Percentiles rank a stretch among this genome's conserved stretches.
Evolutionary conservation across 2,797 vertebrate species (phyloP).

Genomic region (Microcaecilia unicolor): DNA sequence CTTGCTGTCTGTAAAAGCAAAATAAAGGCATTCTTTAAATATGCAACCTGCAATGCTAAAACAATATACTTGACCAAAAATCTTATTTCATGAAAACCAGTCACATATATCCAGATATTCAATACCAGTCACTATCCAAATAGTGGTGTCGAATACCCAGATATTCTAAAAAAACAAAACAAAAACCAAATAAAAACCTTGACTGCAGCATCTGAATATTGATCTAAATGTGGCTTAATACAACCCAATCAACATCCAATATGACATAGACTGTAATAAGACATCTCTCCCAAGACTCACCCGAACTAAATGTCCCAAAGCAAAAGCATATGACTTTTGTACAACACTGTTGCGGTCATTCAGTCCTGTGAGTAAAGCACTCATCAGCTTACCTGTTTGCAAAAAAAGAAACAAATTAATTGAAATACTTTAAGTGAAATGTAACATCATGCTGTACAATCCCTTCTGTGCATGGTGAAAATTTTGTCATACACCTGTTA

Average conservation of each 20-base stretch:
- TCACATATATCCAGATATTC: too few relatives aligned
- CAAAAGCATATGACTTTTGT: constrained; percentile 89
- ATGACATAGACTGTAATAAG: too few relatives aligned
- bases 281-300: constrained; percentile 56
- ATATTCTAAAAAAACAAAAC: too few relatives aligned
- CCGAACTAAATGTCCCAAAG: constrained; percentile 89
- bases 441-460: not conserved
- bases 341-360: constrained; percentile 84
- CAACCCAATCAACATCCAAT: not conserved
- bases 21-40: too few relatives aligned
- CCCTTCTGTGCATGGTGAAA: not conserved
- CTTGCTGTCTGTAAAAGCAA: constrained; percentile 76
- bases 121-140: too few relatives aligned
- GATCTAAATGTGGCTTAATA: not conserved
- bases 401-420: constrained; percentile 9
- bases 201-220: too few relatives aligned
- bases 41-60: too few relatives aligned
- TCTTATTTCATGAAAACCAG: too few relatives aligned
- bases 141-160: too few relatives aligned
- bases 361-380: constrained; percentile 79
- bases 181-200: too few relatives aligned
- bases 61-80: too few relatives aligned
- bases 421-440: not conserved
- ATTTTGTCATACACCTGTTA: not conserved
- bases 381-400: constrained; percentile 88